Base-by-base conservation (phyloP, 2,888 invertebrate species). In the Papilio demoleus region DNA sequence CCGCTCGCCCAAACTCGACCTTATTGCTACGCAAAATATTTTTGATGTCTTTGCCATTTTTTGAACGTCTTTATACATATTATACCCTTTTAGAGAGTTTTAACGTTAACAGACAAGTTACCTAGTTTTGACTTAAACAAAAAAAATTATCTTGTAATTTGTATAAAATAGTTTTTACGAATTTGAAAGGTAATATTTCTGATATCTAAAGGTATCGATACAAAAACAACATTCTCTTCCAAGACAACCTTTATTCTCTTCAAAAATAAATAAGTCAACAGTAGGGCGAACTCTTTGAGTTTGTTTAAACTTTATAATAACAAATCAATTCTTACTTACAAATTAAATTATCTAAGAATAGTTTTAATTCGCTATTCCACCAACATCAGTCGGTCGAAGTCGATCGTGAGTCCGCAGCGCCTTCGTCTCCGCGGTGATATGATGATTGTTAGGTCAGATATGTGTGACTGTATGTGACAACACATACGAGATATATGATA, bases 191-290 rank as follows among this genome's bases (percentile, higher is more conserved):
- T n/a, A n/a, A n/a, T 31, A 31, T 6, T 6, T 31, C 4, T 31
- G 31, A 31, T 31, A 31, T 3, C 31, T 4, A 31, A 4, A 31
- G 4, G 31, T 24, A 24, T 24, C 40, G 17, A 70, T 81, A 81
- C 79, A 71, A 86, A 84, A 86, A 71, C 74, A 67, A 50, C 50
- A 59, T 71, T 68, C 83, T 83, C 78, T 88, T 89, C 82, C 87
- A 91, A 90, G 91, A 91, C 90, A 92, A 92, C 88, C 86, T 92
- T 90, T 91, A 91, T 84, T 91, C 84, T 90, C 87, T 85, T 90
- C 87, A 88, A 89, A 91, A 91, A 90, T 88, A 88, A 90, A 86
- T 83, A 84, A 86, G 81, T 90, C 88, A 92, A 92, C 91, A 91
- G 87, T 88, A 88, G 87, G 88, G 89, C 87, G 86, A 87, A 91